Evolutionary conservation across 2,113 vertebrate species (phyloP).

Genomic region (Sphaerodactylus townsendi): DNA sequence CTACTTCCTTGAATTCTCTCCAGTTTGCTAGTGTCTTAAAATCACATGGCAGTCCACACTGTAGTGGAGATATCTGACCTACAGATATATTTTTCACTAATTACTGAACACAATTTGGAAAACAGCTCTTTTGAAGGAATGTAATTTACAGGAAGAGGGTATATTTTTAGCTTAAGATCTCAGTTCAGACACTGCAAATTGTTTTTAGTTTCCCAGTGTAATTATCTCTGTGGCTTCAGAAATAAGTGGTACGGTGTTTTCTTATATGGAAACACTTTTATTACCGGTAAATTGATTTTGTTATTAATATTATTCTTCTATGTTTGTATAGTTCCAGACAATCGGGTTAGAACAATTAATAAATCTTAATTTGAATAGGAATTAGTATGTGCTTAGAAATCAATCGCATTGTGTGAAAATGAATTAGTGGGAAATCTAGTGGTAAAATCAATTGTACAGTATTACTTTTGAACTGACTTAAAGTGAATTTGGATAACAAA

Average conservation of each 20-base stretch:
- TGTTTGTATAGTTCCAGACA: not conserved
- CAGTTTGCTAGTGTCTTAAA: not conserved
- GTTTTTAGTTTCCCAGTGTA: not conserved
- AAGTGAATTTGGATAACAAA: not conserved
- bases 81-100: not conserved
- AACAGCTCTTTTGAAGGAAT: not conserved
- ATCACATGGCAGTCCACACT: not conserved
- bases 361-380: not conserved
- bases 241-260: not conserved
- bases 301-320: conserved; percentile 1
- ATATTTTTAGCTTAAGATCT: not conserved
- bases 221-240: not conserved
- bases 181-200: not conserved
- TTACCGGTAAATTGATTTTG: not conserved
- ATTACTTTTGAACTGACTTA: not conserved
- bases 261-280: not conserved
- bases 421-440: not conserved
- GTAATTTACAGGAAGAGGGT: not conserved
- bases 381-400: not conserved
- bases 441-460: not conserved
- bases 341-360: not conserved
- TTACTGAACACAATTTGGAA: not conserved
- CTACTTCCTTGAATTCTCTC: not conserved
- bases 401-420: not conserved
- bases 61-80: not conserved